phyloP scores from a whole-genome alignment of 2,888 invertebrate genomes.

The Amphipoea lucens region DNA sequence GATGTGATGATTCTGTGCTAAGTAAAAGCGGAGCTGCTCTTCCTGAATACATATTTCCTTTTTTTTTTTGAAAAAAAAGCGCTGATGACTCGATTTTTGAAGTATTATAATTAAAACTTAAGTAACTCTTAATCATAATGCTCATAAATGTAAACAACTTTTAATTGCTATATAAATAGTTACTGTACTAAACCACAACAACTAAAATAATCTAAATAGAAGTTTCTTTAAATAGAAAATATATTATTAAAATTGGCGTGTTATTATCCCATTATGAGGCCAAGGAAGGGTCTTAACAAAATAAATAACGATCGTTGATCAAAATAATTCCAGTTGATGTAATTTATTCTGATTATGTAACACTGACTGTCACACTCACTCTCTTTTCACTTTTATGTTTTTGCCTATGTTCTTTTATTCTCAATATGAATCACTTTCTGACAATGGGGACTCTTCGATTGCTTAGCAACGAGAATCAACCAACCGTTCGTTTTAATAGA shows the following conservation, averaged over 20 bases:
- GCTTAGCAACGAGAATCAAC: neutral
- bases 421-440: conserved; percentile 27
- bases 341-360: conserved; percentile 29
- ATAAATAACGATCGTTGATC: neutral
- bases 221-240: neutral
- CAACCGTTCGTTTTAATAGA: neutral
- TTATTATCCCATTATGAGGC: neutral
- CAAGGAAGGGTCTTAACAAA: neutral
- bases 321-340: neutral
- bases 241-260: neutral
- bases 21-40: neutral
- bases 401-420: conserved; percentile 3
- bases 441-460: neutral
- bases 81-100: too few relatives aligned
- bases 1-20: neutral
- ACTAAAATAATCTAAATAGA: neutral
- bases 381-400: too few relatives aligned
- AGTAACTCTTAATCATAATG: neutral
- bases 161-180: neutral
- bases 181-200: neutral
- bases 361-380: conserved; percentile 7
- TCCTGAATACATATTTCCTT: neutral
- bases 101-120: neutral
- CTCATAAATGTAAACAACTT: too few relatives aligned
- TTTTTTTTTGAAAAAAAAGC: neutral